A percentile compares a stretch with the other conserved stretches of the same genome.
phyloP scores from a whole-genome alignment of 2,797 vertebrate species.

The Alosa sapidissima region DNA sequence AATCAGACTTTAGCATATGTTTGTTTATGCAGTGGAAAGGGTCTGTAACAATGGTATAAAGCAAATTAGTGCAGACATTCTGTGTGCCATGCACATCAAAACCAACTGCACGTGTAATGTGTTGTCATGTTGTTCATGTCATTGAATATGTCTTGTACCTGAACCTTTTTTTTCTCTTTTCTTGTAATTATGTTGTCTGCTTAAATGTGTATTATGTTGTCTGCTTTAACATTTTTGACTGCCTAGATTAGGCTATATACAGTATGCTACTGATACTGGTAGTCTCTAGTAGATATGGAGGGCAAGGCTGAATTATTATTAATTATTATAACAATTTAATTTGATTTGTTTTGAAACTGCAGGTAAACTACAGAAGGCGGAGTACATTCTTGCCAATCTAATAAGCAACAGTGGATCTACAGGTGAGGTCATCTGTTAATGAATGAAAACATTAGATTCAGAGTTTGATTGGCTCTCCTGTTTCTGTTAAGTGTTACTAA shows the following conservation, averaged over 20 bases:
- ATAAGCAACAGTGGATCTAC: conserved; percentile 84
- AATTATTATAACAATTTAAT: too few relatives aligned
- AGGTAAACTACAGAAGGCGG: conserved; percentile 94
- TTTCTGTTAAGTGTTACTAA: not conserved
- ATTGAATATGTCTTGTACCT: not conserved
- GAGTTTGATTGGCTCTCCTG: not conserved
- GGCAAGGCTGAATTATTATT: too few relatives aligned
- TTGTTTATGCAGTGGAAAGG: too few relatives aligned
- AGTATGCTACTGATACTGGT: too few relatives aligned
- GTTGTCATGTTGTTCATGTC: not conserved
- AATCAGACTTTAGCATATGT: too few relatives aligned
- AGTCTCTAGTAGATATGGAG: too few relatives aligned
- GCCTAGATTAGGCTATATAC: not conserved
- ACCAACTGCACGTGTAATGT: not conserved
- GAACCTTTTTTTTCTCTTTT: not conserved
- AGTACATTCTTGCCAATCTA: conserved; percentile 88
- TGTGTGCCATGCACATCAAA: not conserved
- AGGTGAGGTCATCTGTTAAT: conserved; percentile 65
- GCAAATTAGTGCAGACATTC: too few relatives aligned
- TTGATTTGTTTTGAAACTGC: conserved; percentile 23
- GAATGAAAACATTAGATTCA: not conserved
- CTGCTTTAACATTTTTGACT: not conserved
- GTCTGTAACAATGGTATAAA: too few relatives aligned
- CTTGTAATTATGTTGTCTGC: not conserved
- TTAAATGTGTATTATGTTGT: not conserved